A percentile compares a stretch with the other conserved stretches of the same genome.
phyloP scores from a whole-genome alignment of 2,113 vertebrate genomes.

The Aphelocoma coerulescens region DNA sequence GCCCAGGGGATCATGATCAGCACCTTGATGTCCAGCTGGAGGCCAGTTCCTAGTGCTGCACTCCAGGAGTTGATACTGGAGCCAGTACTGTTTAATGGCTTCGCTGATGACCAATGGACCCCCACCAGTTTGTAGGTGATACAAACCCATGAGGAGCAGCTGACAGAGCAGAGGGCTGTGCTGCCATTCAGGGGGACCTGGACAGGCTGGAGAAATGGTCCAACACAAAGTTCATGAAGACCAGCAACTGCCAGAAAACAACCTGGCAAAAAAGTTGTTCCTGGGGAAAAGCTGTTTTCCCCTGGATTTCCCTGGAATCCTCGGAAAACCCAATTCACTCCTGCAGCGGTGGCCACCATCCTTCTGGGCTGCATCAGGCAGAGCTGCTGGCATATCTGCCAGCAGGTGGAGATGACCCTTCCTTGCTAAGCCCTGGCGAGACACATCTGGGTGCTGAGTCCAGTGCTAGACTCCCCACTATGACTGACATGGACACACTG shows the following conservation, averaged over 20 bases:
- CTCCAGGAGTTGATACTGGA: background rate
- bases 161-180: background rate
- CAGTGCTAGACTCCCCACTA: background rate
- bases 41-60: background rate
- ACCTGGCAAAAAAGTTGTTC: background rate
- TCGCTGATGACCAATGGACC: background rate
- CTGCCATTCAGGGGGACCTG: background rate
- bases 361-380: background rate
- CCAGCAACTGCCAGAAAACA: background rate
- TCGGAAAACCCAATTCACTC: background rate
- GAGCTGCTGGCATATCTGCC: background rate
- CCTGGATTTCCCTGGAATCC: background rate
- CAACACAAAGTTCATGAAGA: background rate
- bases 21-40: background rate
- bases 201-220: background rate
- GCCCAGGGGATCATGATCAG: background rate
- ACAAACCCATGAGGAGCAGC: background rate
- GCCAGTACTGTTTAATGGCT: background rate
- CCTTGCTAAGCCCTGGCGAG: background rate
- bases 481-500: background rate
- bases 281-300: background rate
- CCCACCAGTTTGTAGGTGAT: background rate
- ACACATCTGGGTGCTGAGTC: background rate
- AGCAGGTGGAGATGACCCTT: background rate
- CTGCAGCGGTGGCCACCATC: background rate